Conservation (phyloP, 1,140 invertebrate genomes). For the Achroia grisella region DNA sequence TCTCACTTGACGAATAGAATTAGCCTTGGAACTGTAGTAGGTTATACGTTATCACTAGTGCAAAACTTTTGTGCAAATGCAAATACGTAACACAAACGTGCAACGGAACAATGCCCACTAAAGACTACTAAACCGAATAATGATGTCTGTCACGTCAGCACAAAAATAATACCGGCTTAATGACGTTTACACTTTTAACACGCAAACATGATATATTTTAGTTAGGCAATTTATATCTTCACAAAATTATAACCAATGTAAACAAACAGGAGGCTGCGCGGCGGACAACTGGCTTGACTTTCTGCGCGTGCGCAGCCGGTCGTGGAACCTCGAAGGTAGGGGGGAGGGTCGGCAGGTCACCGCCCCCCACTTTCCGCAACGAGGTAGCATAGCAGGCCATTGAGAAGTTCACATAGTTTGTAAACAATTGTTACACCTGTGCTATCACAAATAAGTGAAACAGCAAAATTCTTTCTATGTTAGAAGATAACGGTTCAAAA, state of each 20-base stretch:
- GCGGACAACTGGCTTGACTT: slow-evolving; percentile 58
- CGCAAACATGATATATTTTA: no score
- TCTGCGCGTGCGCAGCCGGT: slow-evolving; percentile 53
- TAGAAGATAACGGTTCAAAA: no score
- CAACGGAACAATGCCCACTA: slow-evolving; percentile 2
- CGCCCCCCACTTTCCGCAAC: slow-evolving; percentile 24
- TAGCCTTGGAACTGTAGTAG: neutral
- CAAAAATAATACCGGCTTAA: neutral
- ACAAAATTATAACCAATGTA: slow-evolving; percentile 48
- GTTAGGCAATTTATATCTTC: slow-evolving; percentile 15
- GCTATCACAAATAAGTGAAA: slow-evolving; percentile 14
- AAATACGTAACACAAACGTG: slow-evolving; percentile 1
- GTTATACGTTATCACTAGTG: slow-evolving; percentile 14
- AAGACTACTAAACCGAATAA: neutral
- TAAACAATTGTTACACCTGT: slow-evolving; percentile 59
- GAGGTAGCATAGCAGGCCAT: slow-evolving; percentile 16
- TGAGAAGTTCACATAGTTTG: slow-evolving; percentile 32
- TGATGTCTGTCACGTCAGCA: neutral
- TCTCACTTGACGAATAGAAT: neutral
- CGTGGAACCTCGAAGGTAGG: slow-evolving; percentile 12
- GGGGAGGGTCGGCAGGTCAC: slow-evolving; percentile 28
- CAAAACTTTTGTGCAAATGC: slow-evolving; percentile 42
- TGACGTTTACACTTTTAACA: neutral
- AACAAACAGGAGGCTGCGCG: slow-evolving; percentile 68
- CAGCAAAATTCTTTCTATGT: neutral